These are phyloP conservation scores for Altica lythri DNA, from an alignment of 2,888 invertebrate genomes.

Conservation along the genomic window DNA sequence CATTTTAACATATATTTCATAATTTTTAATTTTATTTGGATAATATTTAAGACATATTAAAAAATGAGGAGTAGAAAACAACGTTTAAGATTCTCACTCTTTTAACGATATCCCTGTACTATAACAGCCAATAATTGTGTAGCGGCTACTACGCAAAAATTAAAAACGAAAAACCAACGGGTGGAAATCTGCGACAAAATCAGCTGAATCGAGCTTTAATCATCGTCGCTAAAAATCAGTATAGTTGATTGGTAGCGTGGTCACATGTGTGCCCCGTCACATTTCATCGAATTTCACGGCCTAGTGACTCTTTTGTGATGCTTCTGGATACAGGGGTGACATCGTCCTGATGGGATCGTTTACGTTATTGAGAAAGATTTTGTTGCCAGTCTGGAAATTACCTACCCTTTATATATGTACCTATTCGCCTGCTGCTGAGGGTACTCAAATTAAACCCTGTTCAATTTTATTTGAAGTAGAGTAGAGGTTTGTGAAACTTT, in stretches of 20 bases:
- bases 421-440: not conserved
- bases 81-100: no score
- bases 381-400: conserved; percentile 1
- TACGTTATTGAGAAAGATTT: conserved; percentile 8
- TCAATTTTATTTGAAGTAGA: no score
- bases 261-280: conserved; percentile 55
- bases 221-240: conserved; percentile 43
- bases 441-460: not conserved
- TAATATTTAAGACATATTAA: no score
- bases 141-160: conserved; percentile 17
- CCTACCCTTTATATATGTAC: conserved; percentile 4
- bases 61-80: no score
- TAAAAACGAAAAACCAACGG: conserved; percentile 28
- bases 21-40: no score
- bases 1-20: no score
- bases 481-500: no score
- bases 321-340: conserved; percentile 44
- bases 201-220: conserved; percentile 37
- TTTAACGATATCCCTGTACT: no score
- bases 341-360: conserved; percentile 28
- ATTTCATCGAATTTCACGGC: conserved; percentile 62
- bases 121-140: not conserved
- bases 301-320: conserved; percentile 57
- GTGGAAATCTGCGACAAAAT: conserved; percentile 33
- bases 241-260: conserved; percentile 48